Evolutionary conservation across 2,797 vertebrate species (phyloP), one percentile per base, ranked within the genome.

Genomic region (Tenualosa ilisha): DNA sequence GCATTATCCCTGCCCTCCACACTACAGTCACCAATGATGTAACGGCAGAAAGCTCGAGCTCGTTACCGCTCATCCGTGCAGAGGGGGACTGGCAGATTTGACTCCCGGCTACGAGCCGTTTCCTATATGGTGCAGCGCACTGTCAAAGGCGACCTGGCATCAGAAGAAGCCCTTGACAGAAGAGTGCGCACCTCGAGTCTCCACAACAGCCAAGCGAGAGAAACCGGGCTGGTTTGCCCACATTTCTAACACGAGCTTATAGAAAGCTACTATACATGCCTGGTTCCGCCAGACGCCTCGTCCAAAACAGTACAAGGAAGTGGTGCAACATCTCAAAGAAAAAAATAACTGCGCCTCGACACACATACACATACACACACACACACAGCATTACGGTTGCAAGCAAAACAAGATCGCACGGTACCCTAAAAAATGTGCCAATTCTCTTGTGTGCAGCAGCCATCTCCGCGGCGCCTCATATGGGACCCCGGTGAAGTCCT

Each of bases 401-500:
- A 31, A 31, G 63, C 63, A 65, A 65, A 65, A 12, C 63, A 13
- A 12, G 0, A 65, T 37, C 68, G 31, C 68, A 43, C 68, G 31
- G 31, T 75, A 75, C 68, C 68, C 68, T 75, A 43, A 75, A 75
- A 37, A 75, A 43, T 6, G 68, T 75, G 31, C 68, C 68, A 43
- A 75, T 75, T 75, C 15, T 75, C 68, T 20, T 75, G 31, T 75
- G 68, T 17, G 68, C 68, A 31, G 68, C 68, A 6, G 37, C 68
- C 37, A 75, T 75, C 68, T 37, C 37, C 13, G 7, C 46, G 7
- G 46, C 3, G 12, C 6, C 12, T 65, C n/a, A 65, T 3, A 65
- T 3, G n/a, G 2, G 2, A 26, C 24, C 24, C 8, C 13, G 63
- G 9, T 31, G 1, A 8, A 31, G 24, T 13, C 31, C 24, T n/a